Conservation (phyloP, 2,113 vertebrate genomes). For the Bucco capensis region DNA sequence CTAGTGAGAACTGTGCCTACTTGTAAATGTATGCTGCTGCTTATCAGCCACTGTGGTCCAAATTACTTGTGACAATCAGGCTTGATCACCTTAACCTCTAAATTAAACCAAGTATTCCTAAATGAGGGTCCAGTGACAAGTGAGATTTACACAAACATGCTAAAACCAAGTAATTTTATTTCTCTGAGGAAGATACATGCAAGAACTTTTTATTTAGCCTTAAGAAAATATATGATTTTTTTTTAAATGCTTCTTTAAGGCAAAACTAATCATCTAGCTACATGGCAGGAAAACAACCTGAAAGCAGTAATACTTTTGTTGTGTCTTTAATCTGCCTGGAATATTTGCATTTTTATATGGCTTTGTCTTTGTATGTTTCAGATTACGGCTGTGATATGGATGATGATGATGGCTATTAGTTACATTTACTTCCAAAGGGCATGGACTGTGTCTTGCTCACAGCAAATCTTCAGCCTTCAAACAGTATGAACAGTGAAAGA, state of each 20-base stretch:
- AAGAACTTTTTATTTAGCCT: neutral
- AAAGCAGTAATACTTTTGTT: neutral
- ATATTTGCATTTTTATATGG: neutral
- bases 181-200: neutral
- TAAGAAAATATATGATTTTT: neutral
- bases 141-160: neutral
- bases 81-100: neutral
- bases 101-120: neutral
- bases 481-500: constrained; percentile 17
- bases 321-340: neutral
- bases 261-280: neutral
- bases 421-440: neutral
- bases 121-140: neutral
- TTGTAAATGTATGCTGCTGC: neutral
- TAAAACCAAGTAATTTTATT: neutral
- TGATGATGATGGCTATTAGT: constrained; percentile 83
- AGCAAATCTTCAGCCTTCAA: neutral
- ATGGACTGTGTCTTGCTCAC: neutral
- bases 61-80: neutral
- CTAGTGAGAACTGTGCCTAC: neutral
- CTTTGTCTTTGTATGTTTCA: constrained; percentile 62
- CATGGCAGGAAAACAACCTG: neutral
- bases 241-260: neutral
- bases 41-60: neutral
- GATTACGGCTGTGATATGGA: constrained; percentile 90